Conservation (phyloP, 1,140 invertebrate genomes). For the Micrasema longulum region DNA sequence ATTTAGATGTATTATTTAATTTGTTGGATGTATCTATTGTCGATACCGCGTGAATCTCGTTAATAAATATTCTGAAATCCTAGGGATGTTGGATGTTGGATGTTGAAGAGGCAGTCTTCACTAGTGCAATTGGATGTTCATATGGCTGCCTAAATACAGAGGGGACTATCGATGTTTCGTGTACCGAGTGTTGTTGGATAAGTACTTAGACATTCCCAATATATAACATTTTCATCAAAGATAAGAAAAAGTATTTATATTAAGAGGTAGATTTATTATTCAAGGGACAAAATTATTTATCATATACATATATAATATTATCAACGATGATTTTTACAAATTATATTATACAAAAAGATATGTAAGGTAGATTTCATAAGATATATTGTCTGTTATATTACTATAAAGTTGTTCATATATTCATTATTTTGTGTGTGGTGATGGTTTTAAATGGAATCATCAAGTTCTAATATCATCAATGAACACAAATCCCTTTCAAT, state of each 20-base stretch:
- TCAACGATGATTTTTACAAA: slow-evolving; percentile 54
- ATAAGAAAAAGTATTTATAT: slow-evolving; percentile 51
- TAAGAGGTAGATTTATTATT: slow-evolving; percentile 45
- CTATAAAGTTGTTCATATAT: slow-evolving; percentile 21
- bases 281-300: slow-evolving; percentile 47
- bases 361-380: slow-evolving; percentile 47
- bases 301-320: slow-evolving; percentile 42
- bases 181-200: slow-evolving; percentile 46
- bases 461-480: too few relatives aligned
- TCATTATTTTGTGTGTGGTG: slow-evolving; percentile 19
- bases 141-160: not conserved
- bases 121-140: not conserved
- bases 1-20: slow-evolving; percentile 22
- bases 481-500: too few relatives aligned
- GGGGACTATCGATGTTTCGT: slow-evolving; percentile 31
- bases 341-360: slow-evolving; percentile 43
- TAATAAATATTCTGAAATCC: not conserved
- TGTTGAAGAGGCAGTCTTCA: not conserved
- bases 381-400: slow-evolving; percentile 39
- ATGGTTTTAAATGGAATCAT: slow-evolving; percentile 23
- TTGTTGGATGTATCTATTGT: too few relatives aligned
- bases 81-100: too few relatives aligned
- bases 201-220: slow-evolving; percentile 55
- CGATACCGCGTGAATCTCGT: slow-evolving; percentile 34
- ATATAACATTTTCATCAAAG: slow-evolving; percentile 46